Percentiles rank a stretch among this genome's conserved stretches.
Conservation (phyloP, 2,888 invertebrate species). For the Leucoma salicis region DNA sequence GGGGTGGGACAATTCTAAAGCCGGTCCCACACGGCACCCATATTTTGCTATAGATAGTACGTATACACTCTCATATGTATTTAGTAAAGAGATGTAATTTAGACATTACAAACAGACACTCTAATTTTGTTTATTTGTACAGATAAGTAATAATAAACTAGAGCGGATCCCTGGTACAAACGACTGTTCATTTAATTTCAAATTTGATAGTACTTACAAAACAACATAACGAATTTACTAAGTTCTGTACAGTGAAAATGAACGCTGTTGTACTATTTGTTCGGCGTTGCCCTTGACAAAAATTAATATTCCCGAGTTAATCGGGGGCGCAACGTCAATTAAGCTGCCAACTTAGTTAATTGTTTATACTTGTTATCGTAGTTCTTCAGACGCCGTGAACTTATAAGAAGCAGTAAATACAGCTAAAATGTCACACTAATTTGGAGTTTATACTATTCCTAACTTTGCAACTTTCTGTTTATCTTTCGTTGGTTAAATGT, state of each 20-base stretch:
- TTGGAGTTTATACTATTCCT: slow-evolving; percentile 18
- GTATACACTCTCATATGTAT: too few species aligned
- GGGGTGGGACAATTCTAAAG: too few species aligned
- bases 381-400: slow-evolving; percentile 59
- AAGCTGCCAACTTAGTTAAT: slow-evolving; percentile 54
- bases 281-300: slow-evolving; percentile 40
- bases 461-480: neutral
- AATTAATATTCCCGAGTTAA: slow-evolving; percentile 48
- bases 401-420: slow-evolving; percentile 52
- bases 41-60: too few species aligned
- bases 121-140: too few species aligned
- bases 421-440: slow-evolving; percentile 48
- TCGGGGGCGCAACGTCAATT: slow-evolving; percentile 46
- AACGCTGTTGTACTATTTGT: slow-evolving; percentile 32
- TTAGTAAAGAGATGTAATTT: too few species aligned
- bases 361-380: slow-evolving; percentile 61
- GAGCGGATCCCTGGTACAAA: slow-evolving; percentile 15
- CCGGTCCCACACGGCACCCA: too few species aligned
- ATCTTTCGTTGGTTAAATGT: neutral
- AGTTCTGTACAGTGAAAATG: slow-evolving; percentile 21
- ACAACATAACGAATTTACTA: slow-evolving; percentile 26
- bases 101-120: too few species aligned
- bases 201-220: slow-evolving; percentile 34
- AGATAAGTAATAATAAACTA: too few species aligned
- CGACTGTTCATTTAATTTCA: slow-evolving; percentile 33